Evolutionary conservation across 2,113 vertebrate species (phyloP).

Genomic region (Pachypanchax playfairii): DNA sequence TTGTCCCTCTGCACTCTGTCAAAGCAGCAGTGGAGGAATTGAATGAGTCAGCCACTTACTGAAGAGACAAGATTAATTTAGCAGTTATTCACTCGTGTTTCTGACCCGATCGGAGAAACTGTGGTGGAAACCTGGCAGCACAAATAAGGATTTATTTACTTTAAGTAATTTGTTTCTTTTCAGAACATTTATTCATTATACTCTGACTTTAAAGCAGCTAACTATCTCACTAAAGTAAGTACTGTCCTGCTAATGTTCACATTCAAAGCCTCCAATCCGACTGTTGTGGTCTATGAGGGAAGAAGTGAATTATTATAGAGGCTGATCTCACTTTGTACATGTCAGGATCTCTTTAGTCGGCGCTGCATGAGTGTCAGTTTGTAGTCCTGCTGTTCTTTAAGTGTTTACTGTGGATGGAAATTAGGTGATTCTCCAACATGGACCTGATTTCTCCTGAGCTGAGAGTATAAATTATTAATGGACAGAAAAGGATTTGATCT

Average conservation of each 20-base stretch:
- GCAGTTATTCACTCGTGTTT: conserved; percentile 20
- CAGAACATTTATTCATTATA: not conserved
- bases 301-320: no score
- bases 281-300: no score
- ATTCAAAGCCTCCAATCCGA: no score
- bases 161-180: not conserved
- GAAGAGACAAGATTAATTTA: conserved; percentile 54
- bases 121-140: not conserved
- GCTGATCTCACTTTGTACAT: no score
- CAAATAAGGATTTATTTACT: conserved; percentile 1
- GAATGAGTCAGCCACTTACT: conserved; percentile 38
- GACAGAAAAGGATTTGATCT: not conserved
- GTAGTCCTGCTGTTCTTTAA: not conserved
- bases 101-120: conserved; percentile 7
- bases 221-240: not conserved
- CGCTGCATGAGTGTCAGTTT: not conserved
- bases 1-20: conserved; percentile 55
- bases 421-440: not conserved
- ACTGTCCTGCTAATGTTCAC: no score
- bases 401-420: not conserved
- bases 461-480: not conserved
- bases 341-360: not conserved
- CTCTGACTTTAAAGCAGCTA: not conserved
- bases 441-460: not conserved
- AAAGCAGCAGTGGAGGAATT: conserved; percentile 30